Conservation (phyloP, 2,797 vertebrate species). For the Pelochelys cantorii region DNA sequence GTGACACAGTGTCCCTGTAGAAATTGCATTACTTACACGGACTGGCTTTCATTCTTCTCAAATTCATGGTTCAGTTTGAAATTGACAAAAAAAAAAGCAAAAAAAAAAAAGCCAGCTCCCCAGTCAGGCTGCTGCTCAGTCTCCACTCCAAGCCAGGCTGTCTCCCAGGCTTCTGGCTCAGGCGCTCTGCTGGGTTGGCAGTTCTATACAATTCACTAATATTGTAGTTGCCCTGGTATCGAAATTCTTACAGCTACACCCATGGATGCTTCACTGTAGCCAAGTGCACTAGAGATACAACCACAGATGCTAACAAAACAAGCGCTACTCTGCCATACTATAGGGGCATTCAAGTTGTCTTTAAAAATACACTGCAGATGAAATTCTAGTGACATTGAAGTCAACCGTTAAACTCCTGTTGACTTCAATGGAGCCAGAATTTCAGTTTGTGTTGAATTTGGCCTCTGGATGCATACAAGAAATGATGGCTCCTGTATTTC, state of each 20-base stretch:
- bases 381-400: background rate
- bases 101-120: too few relatives aligned
- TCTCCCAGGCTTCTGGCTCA: too few relatives aligned
- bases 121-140: too few relatives aligned
- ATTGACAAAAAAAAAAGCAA: too few relatives aligned
- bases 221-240: background rate
- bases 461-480: background rate
- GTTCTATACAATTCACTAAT: background rate
- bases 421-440: background rate
- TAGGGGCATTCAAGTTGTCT: background rate
- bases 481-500: background rate
- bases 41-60: too few relatives aligned
- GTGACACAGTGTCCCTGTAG: too few relatives aligned
- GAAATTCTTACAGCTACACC: background rate
- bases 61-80: too few relatives aligned
- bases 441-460: background rate
- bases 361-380: background rate
- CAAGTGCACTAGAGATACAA: background rate
- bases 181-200: too few relatives aligned
- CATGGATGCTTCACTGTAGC: background rate
- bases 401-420: background rate
- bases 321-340: background rate
- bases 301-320: background rate
- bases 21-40: too few relatives aligned
- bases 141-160: too few relatives aligned